A percentile compares a stretch with the other conserved stretches of the same genome.
phyloP scores from a whole-genome alignment of 2,113 vertebrate genomes.

The Meriones unguiculatus region DNA sequence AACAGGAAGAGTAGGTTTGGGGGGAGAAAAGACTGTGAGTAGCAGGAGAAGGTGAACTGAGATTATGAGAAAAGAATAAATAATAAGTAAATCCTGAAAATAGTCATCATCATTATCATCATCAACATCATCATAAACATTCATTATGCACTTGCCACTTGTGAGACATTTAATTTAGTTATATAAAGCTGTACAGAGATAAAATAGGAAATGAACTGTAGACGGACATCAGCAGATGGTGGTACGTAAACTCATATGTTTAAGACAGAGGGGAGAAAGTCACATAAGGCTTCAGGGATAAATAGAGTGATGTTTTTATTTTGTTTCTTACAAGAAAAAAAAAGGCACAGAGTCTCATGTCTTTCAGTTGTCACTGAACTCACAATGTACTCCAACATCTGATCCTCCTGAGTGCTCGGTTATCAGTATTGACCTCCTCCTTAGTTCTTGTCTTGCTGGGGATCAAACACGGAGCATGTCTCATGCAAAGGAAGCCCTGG shows the following conservation, averaged over 20 bases:
- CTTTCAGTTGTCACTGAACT: neutral
- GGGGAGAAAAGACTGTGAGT: too few species aligned
- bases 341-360: too few species aligned
- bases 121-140: neutral
- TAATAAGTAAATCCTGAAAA: too few species aligned
- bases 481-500: neutral
- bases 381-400: neutral
- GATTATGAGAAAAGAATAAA: too few species aligned
- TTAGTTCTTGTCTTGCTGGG: neutral
- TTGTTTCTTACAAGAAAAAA: neutral
- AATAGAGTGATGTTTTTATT: neutral
- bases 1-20: too few species aligned
- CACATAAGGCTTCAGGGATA: neutral
- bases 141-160: neutral
- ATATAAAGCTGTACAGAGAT: neutral
- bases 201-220: neutral
- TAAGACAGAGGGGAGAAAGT: neutral
- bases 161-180: neutral
- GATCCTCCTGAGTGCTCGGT: neutral
- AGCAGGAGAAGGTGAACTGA: too few species aligned
- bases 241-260: neutral
- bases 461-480: neutral
- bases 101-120: neutral
- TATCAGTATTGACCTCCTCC: neutral
- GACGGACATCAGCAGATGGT: neutral